Evolutionary conservation across 2,113 vertebrate genomes (phyloP).

Genomic region (Tamias sibiricus): DNA sequence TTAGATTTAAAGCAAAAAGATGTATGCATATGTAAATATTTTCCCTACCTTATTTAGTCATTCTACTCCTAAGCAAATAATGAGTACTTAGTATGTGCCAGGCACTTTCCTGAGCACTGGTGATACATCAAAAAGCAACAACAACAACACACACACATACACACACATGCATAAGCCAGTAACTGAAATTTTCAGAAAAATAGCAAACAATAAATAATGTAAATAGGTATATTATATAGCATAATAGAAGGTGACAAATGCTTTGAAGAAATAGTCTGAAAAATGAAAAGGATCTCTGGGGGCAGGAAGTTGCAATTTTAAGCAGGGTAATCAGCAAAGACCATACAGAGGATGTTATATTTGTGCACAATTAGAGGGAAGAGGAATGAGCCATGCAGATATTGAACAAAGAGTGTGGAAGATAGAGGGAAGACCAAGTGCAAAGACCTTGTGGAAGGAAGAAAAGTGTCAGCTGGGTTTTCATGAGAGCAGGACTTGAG

Average conservation of each 20-base stretch:
- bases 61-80: neutral
- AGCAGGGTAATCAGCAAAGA: neutral
- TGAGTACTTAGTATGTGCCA: neutral
- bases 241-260: neutral
- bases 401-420: neutral
- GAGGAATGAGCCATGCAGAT: neutral
- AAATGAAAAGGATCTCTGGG: neutral
- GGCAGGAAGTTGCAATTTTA: neutral
- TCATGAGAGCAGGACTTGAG: rapidly evolving
- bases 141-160: neutral
- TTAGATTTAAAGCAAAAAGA: neutral
- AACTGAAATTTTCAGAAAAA: neutral
- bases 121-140: neutral
- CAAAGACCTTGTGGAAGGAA: neutral
- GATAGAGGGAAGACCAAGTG: neutral
- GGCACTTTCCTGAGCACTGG: neutral
- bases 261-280: neutral
- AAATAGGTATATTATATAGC: neutral
- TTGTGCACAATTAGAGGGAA: neutral
- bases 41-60: neutral
- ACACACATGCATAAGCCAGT: too few species aligned
- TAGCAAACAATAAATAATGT: neutral
- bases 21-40: neutral
- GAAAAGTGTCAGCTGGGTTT: rapidly evolving
- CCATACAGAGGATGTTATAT: neutral